Percentiles rank a stretch among this genome's conserved stretches.
Conservation (phyloP, 2,888 invertebrate species). For the Hofmannophila pseudospretella region DNA sequence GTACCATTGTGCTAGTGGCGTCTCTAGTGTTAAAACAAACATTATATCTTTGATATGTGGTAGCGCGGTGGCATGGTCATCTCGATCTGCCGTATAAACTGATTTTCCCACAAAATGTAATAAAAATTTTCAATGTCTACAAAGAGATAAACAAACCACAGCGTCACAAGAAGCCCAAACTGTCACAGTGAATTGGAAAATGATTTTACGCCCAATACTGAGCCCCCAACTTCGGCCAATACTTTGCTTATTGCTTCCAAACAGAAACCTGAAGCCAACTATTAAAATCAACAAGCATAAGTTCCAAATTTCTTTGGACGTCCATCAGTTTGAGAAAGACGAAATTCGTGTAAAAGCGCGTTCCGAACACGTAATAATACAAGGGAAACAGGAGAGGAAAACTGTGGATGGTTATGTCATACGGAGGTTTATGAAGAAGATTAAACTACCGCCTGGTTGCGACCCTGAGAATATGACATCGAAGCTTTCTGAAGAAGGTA, state of each 20-base stretch:
- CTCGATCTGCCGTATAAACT: too few species aligned
- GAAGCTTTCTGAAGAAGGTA: slow-evolving; percentile 40
- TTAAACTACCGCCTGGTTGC: slow-evolving; percentile 55
- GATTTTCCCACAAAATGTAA: too few species aligned
- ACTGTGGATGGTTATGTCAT: slow-evolving; percentile 39
- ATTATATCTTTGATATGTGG: too few species aligned
- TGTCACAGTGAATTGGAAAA: too few species aligned
- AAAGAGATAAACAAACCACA: too few species aligned
- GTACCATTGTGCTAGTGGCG: too few species aligned
- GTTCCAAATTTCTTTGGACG: slow-evolving; percentile 53
- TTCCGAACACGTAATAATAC: slow-evolving; percentile 41
- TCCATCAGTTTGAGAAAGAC: slow-evolving; percentile 47
- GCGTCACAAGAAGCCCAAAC: too few species aligned
- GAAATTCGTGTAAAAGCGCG: slow-evolving; percentile 51
- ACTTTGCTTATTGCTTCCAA: slow-evolving; percentile 12
- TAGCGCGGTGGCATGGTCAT: too few species aligned
- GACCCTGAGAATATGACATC: slow-evolving; percentile 39
- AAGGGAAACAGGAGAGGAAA: slow-evolving; percentile 60
- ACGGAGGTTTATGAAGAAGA: slow-evolving; percentile 51
- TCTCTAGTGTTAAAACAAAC: too few species aligned
- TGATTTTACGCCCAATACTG: not conserved
- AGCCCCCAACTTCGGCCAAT: not conserved
- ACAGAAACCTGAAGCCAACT: slow-evolving; percentile 35
- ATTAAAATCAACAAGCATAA: slow-evolving; percentile 46
- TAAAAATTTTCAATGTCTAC: too few species aligned